These are phyloP conservation scores for Galerucella calmariensis DNA, from an alignment of 2,888 invertebrate species.

Conservation along the genomic window DNA sequence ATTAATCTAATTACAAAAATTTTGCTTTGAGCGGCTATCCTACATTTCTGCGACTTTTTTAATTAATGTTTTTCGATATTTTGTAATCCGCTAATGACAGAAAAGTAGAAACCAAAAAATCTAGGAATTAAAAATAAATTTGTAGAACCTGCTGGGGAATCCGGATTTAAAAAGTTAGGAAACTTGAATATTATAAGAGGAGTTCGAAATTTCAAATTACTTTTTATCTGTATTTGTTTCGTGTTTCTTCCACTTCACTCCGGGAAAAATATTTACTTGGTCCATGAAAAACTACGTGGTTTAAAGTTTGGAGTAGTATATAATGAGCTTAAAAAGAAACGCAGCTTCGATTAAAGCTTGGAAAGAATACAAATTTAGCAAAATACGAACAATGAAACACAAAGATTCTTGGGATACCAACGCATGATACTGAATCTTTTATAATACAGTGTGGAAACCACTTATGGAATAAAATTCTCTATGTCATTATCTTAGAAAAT, in stretches of 20 bases:
- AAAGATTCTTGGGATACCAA: no score
- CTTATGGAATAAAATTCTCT: no score
- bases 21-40: no score
- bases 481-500: no score
- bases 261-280: background rate
- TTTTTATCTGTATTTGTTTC: background rate
- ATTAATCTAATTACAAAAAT: no score
- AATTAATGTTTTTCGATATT: background rate
- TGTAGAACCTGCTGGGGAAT: background rate
- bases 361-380: background rate
- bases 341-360: background rate
- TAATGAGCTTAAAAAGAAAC: constrained; percentile 3
- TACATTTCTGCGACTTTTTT: no score
- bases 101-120: background rate
- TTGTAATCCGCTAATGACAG: background rate
- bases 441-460: no score
- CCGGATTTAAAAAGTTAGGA: background rate
- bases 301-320: background rate
- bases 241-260: background rate
- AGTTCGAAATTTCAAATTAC: background rate
- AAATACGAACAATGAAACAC: background rate
- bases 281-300: background rate
- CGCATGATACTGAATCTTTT: no score
- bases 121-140: background rate
- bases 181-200: background rate